Conservation (phyloP, 2,888 invertebrate species). For the Ashinkailepas kermadecensis region DNA sequence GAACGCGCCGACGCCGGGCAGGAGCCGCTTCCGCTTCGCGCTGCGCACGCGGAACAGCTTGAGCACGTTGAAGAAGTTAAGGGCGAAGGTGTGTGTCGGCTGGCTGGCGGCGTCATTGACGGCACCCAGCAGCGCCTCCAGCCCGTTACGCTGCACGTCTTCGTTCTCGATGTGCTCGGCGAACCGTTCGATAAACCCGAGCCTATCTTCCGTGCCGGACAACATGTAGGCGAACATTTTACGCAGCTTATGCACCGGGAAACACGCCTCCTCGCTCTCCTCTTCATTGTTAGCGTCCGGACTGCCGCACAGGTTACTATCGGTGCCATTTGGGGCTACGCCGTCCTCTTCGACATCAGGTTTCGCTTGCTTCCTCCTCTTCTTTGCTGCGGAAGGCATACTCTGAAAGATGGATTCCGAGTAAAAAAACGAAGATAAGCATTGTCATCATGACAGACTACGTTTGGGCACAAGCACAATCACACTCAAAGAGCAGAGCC, state of each 20-base stretch:
- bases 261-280: background rate
- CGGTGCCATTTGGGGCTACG: background rate
- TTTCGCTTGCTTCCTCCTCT: too few species aligned
- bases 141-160: conserved; percentile 49
- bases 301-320: too few species aligned
- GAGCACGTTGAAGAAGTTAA: conserved; percentile 28
- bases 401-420: too few species aligned
- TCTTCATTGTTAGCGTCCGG: background rate
- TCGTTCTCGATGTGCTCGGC: conserved; percentile 65
- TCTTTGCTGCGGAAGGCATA: too few species aligned
- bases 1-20: background rate
- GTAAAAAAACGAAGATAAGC: too few species aligned
- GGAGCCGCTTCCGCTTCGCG: background rate
- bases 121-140: background rate
- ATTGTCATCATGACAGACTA: too few species aligned
- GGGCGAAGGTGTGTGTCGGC: conserved; percentile 9
- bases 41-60: conserved; percentile 22
- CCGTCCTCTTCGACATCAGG: too few species aligned
- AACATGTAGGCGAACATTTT: conserved; percentile 1
- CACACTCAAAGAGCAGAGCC: too few species aligned
- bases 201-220: background rate
- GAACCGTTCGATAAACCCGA: conserved; percentile 56
- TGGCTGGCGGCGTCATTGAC: too few species aligned
- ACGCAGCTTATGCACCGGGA: conserved; percentile 10
- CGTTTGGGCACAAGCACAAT: too few species aligned